These are phyloP conservation scores for Gila orcuttii DNA, from an alignment of 2,113 vertebrate species.

Conservation along the genomic window DNA sequence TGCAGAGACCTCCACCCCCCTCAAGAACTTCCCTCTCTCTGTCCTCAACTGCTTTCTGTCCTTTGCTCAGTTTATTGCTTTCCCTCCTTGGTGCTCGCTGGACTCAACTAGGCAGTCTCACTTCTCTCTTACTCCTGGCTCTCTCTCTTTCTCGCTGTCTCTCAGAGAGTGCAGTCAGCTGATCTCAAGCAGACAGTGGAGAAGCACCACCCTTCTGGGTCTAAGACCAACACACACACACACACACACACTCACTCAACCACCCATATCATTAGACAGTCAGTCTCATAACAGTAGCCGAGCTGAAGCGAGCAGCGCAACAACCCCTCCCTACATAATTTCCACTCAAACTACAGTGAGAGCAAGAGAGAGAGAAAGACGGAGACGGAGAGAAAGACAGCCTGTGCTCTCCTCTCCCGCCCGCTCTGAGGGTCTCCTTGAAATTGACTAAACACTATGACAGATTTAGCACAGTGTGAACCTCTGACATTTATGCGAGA, in stretches of 20 bases:
- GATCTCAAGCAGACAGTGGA: slow-evolving; percentile 70
- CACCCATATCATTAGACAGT: slow-evolving; percentile 51
- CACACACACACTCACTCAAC: slow-evolving; percentile 43
- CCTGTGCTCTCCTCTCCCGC: slow-evolving; percentile 60
- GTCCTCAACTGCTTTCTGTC: slow-evolving; percentile 32
- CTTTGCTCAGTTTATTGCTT: slow-evolving; percentile 57
- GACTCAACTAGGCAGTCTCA: neutral
- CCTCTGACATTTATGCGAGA: slow-evolving; percentile 74
- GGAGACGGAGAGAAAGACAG: slow-evolving; percentile 12
- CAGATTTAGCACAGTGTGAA: slow-evolving; percentile 77
- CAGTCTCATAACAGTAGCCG: slow-evolving; percentile 49
- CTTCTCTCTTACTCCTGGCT: slow-evolving; percentile 10
- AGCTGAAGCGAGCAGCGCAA: slow-evolving; percentile 7
- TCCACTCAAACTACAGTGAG: slow-evolving; percentile 45
- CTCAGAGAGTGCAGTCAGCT: slow-evolving; percentile 65
- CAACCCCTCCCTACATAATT: slow-evolving; percentile 49
- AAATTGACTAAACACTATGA: slow-evolving; percentile 75
- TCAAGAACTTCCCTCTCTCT: slow-evolving; percentile 41
- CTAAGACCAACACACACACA: slow-evolving; percentile 35
- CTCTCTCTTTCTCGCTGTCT: slow-evolving; percentile 24
- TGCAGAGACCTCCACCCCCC: slow-evolving; percentile 68
- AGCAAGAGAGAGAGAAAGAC: neutral
- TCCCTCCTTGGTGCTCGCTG: neutral
- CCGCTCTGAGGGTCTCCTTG: slow-evolving; percentile 54
- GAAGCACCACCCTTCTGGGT: slow-evolving; percentile 67